Evolutionary conservation across 2,113 vertebrate genomes (phyloP).

Genomic region (Dicentrarchus labrax): DNA sequence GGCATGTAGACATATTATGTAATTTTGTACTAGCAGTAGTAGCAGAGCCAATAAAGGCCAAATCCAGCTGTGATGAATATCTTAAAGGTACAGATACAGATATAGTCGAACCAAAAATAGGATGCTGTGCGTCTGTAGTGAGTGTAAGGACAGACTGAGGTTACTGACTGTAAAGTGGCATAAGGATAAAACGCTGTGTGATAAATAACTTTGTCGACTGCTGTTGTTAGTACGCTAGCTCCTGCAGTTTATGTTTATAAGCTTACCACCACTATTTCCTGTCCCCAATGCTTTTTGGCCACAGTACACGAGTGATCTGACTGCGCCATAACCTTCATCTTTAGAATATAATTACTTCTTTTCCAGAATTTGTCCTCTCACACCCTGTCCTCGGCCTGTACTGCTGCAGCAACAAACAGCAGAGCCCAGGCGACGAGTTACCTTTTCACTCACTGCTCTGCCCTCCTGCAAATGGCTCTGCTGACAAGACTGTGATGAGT

Average conservation of each 20-base stretch:
- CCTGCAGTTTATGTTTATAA: neutral
- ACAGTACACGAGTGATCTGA: neutral
- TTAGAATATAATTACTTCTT: neutral
- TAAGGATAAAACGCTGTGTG: neutral
- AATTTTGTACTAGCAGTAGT: neutral
- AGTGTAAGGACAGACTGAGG: neutral
- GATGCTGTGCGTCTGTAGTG: neutral
- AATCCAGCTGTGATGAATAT: neutral
- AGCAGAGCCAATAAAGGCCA: conserved; percentile 1
- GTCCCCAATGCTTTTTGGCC: neutral
- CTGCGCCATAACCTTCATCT: neutral
- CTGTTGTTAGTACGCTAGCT: neutral
- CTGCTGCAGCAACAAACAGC: conserved; percentile 15
- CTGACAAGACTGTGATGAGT: conserved; percentile 50
- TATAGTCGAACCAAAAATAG: neutral
- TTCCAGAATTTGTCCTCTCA: neutral
- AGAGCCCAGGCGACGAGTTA: neutral
- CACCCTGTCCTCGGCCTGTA: neutral
- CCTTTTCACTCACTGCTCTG: conserved; percentile 32
- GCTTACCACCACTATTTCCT: neutral
- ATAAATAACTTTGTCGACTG: neutral
- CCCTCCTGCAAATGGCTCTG: conserved; percentile 36
- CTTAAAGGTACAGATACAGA: neutral
- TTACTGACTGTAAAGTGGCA: neutral
- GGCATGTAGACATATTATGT: neutral